A percentile compares a stretch with the other conserved stretches of the same genome.
Conservation (phyloP, 2,888 invertebrate species). For the Latrodectus hesperus region DNA sequence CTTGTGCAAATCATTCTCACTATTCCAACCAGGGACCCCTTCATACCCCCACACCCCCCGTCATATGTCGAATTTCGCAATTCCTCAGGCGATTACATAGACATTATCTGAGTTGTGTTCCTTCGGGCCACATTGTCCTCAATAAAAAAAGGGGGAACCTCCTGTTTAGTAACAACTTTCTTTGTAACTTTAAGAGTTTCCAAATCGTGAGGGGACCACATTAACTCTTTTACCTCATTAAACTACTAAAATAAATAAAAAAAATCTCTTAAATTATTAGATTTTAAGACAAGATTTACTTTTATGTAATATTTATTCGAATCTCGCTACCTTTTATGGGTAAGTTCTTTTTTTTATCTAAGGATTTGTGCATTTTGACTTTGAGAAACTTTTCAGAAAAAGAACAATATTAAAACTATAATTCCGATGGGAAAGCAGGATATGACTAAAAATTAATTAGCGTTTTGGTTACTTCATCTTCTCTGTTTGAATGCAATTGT, state of each 20-base stretch:
- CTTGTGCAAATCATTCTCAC: background rate
- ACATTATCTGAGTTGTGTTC: too few relatives aligned
- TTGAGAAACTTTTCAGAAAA: too few relatives aligned
- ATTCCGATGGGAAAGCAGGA: too few relatives aligned
- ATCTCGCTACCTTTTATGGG: slow-evolving; percentile 11
- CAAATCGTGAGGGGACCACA: slow-evolving; percentile 18
- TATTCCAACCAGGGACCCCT: too few relatives aligned
- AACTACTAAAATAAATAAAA: slow-evolving; percentile 12
- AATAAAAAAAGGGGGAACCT: slow-evolving; percentile 13
- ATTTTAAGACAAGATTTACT: slow-evolving; percentile 12
- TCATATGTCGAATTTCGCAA: background rate
- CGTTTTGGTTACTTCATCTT: too few relatives aligned
- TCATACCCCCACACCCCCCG: too few relatives aligned
- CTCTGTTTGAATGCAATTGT: too few relatives aligned
- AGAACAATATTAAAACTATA: too few relatives aligned
- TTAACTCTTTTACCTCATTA: slow-evolving; percentile 25
- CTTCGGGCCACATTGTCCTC: background rate
- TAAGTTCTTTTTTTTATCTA: background rate
- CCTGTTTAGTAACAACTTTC: background rate
- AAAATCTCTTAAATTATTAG: background rate
- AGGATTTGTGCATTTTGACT: too few relatives aligned
- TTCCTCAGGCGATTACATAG: background rate
- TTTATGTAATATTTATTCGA: slow-evolving; percentile 25
- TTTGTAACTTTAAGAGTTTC: background rate
- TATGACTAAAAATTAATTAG: too few relatives aligned